Evolutionary conservation across 2,797 vertebrate genomes (phyloP), one percentile per base, ranked within the genome.

Genomic region (Coendou prehensilis): DNA sequence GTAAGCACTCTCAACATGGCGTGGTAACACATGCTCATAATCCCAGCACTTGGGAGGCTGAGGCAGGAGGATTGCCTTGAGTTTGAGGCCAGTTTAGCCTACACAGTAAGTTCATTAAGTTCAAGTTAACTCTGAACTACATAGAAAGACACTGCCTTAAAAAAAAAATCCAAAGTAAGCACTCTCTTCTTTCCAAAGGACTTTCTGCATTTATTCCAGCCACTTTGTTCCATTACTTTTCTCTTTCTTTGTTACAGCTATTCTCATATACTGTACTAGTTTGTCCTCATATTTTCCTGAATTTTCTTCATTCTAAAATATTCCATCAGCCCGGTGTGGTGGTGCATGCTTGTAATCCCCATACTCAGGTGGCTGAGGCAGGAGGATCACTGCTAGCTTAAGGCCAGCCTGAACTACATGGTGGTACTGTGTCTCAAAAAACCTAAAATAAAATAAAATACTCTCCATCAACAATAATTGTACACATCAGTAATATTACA

Each of bases 241-340:
- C 13, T 4, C 3, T 89, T 50, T 82, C 37, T 45, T 59, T 78
- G 22, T 61, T 59, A 45, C 0, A 71, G 5, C 13, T 67, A 20
- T 88, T 37, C 7, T 92, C 4, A 18, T 52, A 37, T 23, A n/a
- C 30, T 85, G n/a, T 37, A 2, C 23, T 87, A 9, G 11, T 30
- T 91, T 26, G 1, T 56, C 37, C 11, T 91, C 18, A 56, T 86
- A 78, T 73, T 89, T 87, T 80, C n/a, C 59, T 93, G 33, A 89
- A 93, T 69, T 93, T 28, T 4, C 11, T 89, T 33, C 17, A 63
- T 87, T 89, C 23, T 52, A 33, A 94, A 83, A 69, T n/a, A 84
- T 26, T 8, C 18, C 26, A 73, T 41, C 71, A 87, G 30, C 26
- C 6, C 9, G 13, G 3, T 17, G 26, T 50, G 45, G 14, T 76